Percentiles rank a stretch among this genome's conserved stretches.
phyloP scores from a whole-genome alignment of 2,113 vertebrate genomes.

The Strix uralensis region DNA sequence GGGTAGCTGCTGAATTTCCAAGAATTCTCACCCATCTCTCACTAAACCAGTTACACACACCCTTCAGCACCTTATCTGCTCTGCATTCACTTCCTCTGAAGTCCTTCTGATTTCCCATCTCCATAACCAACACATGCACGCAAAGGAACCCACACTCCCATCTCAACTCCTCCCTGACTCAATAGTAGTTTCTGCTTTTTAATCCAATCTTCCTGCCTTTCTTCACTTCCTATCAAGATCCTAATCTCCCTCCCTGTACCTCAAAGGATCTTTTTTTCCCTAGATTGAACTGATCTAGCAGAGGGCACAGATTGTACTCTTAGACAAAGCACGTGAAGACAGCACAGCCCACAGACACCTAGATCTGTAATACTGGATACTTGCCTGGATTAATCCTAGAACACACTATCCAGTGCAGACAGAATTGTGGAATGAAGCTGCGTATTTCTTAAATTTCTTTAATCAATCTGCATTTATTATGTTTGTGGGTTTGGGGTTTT shows the following conservation, averaged over 20 bases:
- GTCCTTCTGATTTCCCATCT: neutral
- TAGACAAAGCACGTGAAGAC: neutral
- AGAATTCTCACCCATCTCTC: neutral
- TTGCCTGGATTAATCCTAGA: neutral
- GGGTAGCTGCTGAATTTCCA: neutral
- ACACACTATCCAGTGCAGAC: neutral
- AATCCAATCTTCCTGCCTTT: neutral
- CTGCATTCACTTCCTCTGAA: neutral
- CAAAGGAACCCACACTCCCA: neutral
- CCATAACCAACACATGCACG: neutral
- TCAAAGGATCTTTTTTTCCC: neutral
- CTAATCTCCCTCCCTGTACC: neutral
- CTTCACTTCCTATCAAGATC: neutral
- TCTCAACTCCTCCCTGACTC: neutral
- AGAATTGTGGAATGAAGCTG: neutral
- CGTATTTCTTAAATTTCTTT: accelerated
- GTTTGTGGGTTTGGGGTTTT: neutral
- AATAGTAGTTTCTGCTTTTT: neutral
- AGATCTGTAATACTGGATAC: neutral
- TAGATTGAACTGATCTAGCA: neutral
- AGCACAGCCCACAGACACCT: neutral
- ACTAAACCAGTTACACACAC: neutral
- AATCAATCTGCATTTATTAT: neutral
- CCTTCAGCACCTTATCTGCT: neutral
- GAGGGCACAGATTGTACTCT: neutral